Conservation (phyloP, 2,113 vertebrate genomes). For the Seriola aureovittata region DNA sequence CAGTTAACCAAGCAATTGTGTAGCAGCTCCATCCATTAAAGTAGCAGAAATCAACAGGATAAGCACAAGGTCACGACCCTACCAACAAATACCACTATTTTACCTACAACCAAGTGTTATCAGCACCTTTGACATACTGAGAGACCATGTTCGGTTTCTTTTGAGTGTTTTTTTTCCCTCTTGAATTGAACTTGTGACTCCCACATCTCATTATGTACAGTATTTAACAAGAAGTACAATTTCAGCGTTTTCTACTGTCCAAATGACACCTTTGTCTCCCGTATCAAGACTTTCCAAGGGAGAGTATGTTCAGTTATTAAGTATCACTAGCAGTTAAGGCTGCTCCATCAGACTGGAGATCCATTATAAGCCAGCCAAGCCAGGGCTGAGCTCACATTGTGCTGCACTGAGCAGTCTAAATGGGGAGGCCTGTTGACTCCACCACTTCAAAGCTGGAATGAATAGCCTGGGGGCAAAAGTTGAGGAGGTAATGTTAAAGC, state of each 20-base stretch:
- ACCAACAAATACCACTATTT: not conserved
- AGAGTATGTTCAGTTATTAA: not conserved
- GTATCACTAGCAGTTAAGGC: not conserved
- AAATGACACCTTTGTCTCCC: not conserved
- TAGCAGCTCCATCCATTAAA: not conserved
- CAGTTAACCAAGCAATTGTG: not conserved
- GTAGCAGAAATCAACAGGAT: not conserved
- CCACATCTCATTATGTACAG: not conserved
- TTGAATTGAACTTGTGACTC: not conserved
- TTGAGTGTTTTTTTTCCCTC: not conserved
- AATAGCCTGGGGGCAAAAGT: conserved; percentile 65
- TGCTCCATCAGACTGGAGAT: conserved; percentile 23
- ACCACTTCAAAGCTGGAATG: conserved; percentile 74
- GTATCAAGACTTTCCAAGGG: not conserved
- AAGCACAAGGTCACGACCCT: not conserved
- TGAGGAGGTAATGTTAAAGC: conserved; percentile 54
- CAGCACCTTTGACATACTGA: not conserved
- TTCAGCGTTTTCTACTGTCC: no score
- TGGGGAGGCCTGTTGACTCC: conserved; percentile 69
- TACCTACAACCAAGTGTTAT: not conserved
- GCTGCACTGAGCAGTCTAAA: conserved; percentile 48
- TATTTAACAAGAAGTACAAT: not conserved
- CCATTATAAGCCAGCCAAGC: conserved; percentile 13
- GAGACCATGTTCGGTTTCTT: not conserved
- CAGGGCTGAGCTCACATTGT: conserved; percentile 43